A percentile compares a stretch with the other conserved stretches of the same genome.
These are phyloP conservation scores for Anastrepha obliqua DNA, from an alignment of 1,140 invertebrate genomes.

Conservation along the genomic window DNA sequence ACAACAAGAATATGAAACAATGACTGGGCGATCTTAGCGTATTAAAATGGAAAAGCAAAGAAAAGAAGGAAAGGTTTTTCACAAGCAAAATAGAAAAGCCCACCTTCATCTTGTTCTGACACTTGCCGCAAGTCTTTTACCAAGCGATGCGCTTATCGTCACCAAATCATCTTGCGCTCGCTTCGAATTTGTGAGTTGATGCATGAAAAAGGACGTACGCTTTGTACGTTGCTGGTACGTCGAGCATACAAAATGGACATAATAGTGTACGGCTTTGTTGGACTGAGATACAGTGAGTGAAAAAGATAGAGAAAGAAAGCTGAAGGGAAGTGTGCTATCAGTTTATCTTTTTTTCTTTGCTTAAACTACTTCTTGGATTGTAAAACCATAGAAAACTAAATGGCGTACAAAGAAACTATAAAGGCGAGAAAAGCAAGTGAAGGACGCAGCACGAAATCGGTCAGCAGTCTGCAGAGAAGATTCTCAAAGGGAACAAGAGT, in stretches of 20 bases:
- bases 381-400: neutral
- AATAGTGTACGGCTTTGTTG: neutral
- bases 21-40: neutral
- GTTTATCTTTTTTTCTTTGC: neutral
- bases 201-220: slow-evolving; percentile 12
- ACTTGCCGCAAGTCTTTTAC: neutral
- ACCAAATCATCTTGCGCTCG: neutral
- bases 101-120: neutral
- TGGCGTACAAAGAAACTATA: neutral
- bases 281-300: neutral
- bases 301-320: neutral
- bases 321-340: neutral
- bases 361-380: neutral
- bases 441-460: neutral
- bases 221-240: neutral
- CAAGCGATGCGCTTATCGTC: slow-evolving; percentile 23
- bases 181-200: neutral
- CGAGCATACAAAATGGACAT: slow-evolving; percentile 32
- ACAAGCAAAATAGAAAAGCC: neutral
- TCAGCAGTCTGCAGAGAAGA: neutral
- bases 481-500: neutral
- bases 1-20: neutral
- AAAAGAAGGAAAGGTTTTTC: neutral
- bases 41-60: slow-evolving; percentile 5
- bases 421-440: neutral